Conservation (phyloP, 2,888 invertebrate genomes). For the Pyrgus malvae region DNA sequence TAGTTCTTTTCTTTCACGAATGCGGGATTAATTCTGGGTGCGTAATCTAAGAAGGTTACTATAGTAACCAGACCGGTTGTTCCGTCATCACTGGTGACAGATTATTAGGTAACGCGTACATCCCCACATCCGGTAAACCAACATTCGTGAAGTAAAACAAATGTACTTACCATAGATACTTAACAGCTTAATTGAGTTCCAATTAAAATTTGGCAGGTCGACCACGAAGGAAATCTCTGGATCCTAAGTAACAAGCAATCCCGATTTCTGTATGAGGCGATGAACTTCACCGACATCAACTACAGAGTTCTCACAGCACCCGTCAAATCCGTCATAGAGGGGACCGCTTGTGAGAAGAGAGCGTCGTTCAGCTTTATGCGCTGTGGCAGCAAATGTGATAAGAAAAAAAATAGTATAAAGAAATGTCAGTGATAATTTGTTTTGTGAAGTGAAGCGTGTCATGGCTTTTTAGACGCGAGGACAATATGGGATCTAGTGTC, state of each 20-base stretch:
- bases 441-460: too few relatives aligned
- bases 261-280: constrained; percentile 83
- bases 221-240: constrained; percentile 84
- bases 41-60: too few relatives aligned
- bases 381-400: constrained; percentile 33
- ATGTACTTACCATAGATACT: neutral
- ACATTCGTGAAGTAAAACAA: neutral
- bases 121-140: too few relatives aligned
- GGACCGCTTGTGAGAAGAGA: constrained; percentile 70
- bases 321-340: constrained; percentile 65
- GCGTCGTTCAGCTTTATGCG: constrained; percentile 38
- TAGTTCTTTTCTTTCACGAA: too few relatives aligned
- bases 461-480: too few relatives aligned
- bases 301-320: constrained; percentile 81
- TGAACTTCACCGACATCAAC: constrained; percentile 85
- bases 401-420: constrained; percentile 7
- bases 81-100: too few relatives aligned
- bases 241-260: constrained; percentile 89
- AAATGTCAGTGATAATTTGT: too few relatives aligned
- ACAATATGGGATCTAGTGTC: too few relatives aligned
- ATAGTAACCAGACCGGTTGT: too few relatives aligned
- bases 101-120: too few relatives aligned
- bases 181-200: neutral
- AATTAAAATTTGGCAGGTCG: constrained; percentile 61
- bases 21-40: too few relatives aligned